Base-by-base conservation (phyloP, 2,113 vertebrate species). In the Planiliza haematocheilus region DNA sequence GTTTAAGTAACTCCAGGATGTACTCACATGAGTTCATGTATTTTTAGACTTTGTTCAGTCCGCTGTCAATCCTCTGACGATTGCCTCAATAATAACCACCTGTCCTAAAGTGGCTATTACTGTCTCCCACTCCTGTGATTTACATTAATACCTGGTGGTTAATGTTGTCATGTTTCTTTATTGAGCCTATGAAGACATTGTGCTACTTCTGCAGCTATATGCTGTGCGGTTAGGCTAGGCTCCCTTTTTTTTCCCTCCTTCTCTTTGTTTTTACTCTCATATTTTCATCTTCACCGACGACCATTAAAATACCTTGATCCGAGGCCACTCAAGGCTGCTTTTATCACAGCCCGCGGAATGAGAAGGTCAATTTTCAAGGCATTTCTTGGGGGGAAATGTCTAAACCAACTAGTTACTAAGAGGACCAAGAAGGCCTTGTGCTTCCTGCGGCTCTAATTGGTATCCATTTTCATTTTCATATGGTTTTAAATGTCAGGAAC, bases 401-500 rank as follows among this genome's bases (percentile, higher is more conserved):
- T 67, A 76, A 90, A 77, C 71, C 63, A 24, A 60, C 71, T 43
- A 34, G 83, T 87, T 85, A 82, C 82, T 59, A 42, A 79, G 69
- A 85, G 76, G 84, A 81, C 36, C 65, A 18, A 50, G 56, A 82
- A 51, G 81, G 57, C 62, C 60, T 20, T 36, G 1, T 61, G 64
- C 70, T 70, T 81, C 45, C 64, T 8, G 42, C n/a, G 7, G 74
- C 70, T 83, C 77, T 89, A 90, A 92, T 91, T 89, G 86, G 87
- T 77, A 80, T 78, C 84, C 79, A 68, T 85, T 91, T 91, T 91
- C 83, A 86, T 87, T 88, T 79, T 81, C 72, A 52, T 86, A 70
- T 70, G 74, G 58, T 88, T 90, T 89, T 86, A 91, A 91, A 91
- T 91, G 90, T 89, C 90, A 91, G 68, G 85, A 88, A 85, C 66